These are phyloP conservation scores for Apodemus speciosus DNA, from an alignment of 2,113 vertebrate species.

Conservation along the genomic window DNA sequence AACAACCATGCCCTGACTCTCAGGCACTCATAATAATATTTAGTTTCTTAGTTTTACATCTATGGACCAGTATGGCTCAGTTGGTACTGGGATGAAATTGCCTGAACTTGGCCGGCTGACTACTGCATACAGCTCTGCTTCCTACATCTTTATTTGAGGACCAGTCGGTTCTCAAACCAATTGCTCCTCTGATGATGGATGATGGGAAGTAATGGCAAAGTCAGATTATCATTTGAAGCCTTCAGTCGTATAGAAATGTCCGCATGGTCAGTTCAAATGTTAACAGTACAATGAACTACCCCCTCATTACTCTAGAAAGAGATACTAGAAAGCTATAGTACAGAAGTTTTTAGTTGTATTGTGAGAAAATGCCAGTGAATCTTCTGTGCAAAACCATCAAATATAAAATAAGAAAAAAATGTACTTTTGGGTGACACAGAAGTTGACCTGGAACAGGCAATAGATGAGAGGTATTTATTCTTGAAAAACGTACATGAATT, in stretches of 20 bases:
- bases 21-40: neutral
- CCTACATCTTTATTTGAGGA: constrained; percentile 23
- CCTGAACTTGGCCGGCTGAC: neutral
- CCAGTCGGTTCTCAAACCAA: neutral
- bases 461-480: neutral
- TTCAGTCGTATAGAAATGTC: neutral
- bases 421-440: neutral
- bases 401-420: neutral
- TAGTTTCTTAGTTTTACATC: neutral
- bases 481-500: neutral
- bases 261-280: neutral
- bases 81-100: neutral
- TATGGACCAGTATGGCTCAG: neutral
- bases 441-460: neutral
- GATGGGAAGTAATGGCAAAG: neutral
- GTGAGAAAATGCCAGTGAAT: neutral
- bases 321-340: neutral
- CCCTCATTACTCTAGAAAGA: neutral
- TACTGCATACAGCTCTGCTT: neutral
- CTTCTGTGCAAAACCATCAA: neutral
- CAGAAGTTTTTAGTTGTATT: neutral
- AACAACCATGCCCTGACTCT: neutral
- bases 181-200: neutral
- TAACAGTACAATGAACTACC: neutral
- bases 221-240: neutral